Percentiles rank a stretch among this genome's conserved stretches.
Conservation (phyloP, 2,113 vertebrate genomes). For the Oreocharis arfaki region DNA sequence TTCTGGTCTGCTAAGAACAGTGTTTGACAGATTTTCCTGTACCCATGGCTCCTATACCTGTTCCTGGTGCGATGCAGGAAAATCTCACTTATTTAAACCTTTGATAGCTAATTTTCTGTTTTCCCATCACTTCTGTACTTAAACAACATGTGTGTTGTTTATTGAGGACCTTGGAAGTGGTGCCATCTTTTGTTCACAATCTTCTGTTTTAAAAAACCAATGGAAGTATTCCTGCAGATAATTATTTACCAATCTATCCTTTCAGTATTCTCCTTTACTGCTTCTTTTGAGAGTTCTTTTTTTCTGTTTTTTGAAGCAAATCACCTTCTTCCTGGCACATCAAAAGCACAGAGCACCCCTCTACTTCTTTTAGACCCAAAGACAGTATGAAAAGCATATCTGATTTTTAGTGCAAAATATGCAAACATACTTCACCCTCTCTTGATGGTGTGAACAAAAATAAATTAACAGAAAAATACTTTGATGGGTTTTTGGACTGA, state of each 20-base stretch:
- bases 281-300: neutral
- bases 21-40: neutral
- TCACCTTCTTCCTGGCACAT: neutral
- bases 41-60: neutral
- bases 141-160: accelerated
- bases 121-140: neutral
- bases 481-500: neutral
- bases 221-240: neutral
- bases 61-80: neutral
- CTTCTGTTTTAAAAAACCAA: neutral
- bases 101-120: neutral
- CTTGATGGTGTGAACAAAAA: neutral
- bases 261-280: neutral
- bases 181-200: neutral
- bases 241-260: neutral
- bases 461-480: neutral
- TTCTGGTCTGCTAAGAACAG: neutral
- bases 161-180: neutral
- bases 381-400: neutral
- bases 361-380: neutral
- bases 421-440: neutral
- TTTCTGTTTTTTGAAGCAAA: neutral
- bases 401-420: neutral
- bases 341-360: neutral
- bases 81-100: neutral